Evolutionary conservation across 2,113 vertebrate species (phyloP).

Genomic region (Cercocebus atys): DNA sequence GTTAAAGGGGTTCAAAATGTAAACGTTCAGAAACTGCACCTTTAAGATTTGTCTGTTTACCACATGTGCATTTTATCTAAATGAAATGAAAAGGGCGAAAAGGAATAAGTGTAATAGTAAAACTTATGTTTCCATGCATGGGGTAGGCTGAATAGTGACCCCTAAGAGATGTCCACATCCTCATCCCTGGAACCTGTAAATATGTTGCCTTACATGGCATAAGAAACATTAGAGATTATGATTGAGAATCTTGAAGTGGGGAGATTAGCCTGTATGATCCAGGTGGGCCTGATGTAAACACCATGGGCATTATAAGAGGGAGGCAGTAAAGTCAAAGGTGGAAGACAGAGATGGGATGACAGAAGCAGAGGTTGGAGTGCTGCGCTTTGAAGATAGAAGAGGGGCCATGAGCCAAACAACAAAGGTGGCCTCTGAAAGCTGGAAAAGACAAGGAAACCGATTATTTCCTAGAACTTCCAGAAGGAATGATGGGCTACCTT

Average conservation of each 20-base stretch:
- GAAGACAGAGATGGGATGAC: background rate
- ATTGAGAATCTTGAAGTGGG: background rate
- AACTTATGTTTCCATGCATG: background rate
- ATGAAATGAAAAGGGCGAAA: background rate
- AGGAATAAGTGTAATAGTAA: background rate
- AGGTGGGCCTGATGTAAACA: background rate
- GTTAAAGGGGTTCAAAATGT: background rate
- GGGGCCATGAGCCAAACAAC: background rate
- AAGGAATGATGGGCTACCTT: background rate
- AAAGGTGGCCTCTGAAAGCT: background rate
- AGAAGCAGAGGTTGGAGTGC: background rate
- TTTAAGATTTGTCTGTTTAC: background rate
- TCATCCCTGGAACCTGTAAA: background rate
- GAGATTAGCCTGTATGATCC: background rate
- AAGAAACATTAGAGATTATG: background rate
- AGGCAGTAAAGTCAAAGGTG: background rate
- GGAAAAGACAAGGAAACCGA: background rate
- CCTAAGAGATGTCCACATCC: too few species aligned
- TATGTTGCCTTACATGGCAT: background rate
- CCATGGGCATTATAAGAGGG: background rate
- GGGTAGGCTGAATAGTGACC: background rate
- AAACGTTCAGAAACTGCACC: background rate
- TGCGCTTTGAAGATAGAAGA: background rate
- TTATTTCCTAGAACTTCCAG: background rate
- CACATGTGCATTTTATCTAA: background rate